Conservation (phyloP, 2,888 invertebrate genomes). For the Griposia aprilina region DNA sequence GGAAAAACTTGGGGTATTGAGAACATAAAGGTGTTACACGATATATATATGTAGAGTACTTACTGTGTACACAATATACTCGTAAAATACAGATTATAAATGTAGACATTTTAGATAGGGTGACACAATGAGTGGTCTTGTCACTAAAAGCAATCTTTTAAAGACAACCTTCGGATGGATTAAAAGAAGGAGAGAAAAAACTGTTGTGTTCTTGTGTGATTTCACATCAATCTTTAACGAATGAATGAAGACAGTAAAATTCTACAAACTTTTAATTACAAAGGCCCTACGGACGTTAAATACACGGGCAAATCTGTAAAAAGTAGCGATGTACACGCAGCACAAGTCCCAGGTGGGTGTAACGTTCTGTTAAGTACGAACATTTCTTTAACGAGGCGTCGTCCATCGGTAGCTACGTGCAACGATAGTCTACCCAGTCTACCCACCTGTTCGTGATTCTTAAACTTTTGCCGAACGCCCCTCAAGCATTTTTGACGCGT, state of each 20-base stretch:
- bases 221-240: not conserved
- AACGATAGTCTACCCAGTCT: conserved; percentile 66
- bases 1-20: not conserved
- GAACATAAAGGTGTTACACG: not conserved
- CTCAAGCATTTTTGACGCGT: conserved; percentile 78
- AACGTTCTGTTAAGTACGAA: conserved; percentile 66
- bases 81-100: not conserved
- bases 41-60: not conserved
- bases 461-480: conserved; percentile 70
- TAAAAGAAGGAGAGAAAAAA: not conserved
- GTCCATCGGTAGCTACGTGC: conserved; percentile 42
- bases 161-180: not conserved
- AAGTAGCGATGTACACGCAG: conserved; percentile 49
- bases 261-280: conserved; percentile 16
- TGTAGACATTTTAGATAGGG: not conserved
- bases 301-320: conserved; percentile 28
- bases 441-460: conserved; percentile 68
- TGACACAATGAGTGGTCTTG: not conserved
- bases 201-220: not conserved
- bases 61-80: not conserved
- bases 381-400: conserved; percentile 67
- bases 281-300: conserved; percentile 20
- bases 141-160: not conserved
- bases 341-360: conserved; percentile 51
- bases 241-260: not conserved